Evolutionary conservation across 2,797 vertebrate genomes (phyloP).

Genomic region (Poeciliopsis turneri): DNA sequence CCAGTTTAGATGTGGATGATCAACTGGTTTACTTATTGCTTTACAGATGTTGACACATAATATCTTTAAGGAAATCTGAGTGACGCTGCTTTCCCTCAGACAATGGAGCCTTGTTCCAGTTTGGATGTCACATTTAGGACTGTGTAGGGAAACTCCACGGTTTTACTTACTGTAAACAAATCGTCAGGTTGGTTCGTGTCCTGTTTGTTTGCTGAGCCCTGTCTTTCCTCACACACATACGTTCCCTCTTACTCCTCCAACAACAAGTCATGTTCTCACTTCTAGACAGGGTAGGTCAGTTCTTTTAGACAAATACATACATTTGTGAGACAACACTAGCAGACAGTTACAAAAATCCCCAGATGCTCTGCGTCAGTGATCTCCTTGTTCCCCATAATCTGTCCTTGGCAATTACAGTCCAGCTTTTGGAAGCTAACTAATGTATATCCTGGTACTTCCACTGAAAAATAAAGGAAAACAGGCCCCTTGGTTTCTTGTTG

Average conservation of each 20-base stretch:
- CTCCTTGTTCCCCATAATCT: not conserved
- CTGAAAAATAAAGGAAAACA: not conserved
- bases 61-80: not conserved
- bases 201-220: not conserved
- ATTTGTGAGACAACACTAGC: not conserved
- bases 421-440: not conserved
- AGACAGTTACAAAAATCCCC: not conserved
- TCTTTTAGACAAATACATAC: not conserved
- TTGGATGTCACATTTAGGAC: not conserved
- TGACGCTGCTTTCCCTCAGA: not conserved
- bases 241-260: not conserved
- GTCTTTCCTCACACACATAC: not conserved
- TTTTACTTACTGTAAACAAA: not conserved
- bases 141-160: not conserved
- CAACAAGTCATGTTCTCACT: not conserved
- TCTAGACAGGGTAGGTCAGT: too few relatives aligned
- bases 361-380: not conserved
- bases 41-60: not conserved
- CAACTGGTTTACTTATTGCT: not conserved
- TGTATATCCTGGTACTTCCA: not conserved
- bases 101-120: not conserved
- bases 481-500: not conserved
- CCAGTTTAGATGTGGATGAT: not conserved
- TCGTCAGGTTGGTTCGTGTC: not conserved
- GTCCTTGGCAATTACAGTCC: not conserved